These are phyloP conservation scores for Eulemur mongoz DNA, from an alignment of 2,797 vertebrate genomes.

Conservation along the genomic window DNA sequence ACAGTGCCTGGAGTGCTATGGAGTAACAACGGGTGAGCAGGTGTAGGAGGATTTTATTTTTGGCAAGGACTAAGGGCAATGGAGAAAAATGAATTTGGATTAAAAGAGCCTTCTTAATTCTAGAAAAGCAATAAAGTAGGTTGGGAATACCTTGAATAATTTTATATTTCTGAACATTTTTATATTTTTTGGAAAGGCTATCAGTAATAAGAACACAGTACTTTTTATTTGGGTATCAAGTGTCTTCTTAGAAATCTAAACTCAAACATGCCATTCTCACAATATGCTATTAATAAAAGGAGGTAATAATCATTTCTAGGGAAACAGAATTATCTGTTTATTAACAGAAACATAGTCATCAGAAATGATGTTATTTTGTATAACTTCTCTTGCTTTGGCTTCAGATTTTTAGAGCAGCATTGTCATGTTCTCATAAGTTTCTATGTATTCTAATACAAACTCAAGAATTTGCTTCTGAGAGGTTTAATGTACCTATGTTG, in stretches of 20 bases:
- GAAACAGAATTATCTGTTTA: not conserved
- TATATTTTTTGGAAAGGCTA: conserved; percentile 13
- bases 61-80: conserved; percentile 11
- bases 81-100: conserved; percentile 17
- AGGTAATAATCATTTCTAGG: conserved; percentile 21
- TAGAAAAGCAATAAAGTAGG: conserved; percentile 42
- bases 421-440: not conserved
- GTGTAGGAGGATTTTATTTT: conserved; percentile 55
- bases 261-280: not conserved
- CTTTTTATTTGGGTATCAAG: conserved; percentile 45
- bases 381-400: not conserved
- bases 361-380: not conserved
- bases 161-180: conserved; percentile 36
- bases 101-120: conserved; percentile 44
- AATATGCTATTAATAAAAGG: not conserved
- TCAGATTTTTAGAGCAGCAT: not conserved
- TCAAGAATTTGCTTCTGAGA: conserved; percentile 8
- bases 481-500: not conserved
- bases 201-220: conserved; percentile 23
- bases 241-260: conserved; percentile 46
- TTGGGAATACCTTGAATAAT: conserved; percentile 29
- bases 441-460: not conserved
- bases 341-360: not conserved
- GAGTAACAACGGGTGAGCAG: conserved; percentile 18
- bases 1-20: not conserved